These are phyloP conservation scores for Eptesicus fuscus DNA, from an alignment of 2,113 vertebrate species.

Conservation along the genomic window DNA sequence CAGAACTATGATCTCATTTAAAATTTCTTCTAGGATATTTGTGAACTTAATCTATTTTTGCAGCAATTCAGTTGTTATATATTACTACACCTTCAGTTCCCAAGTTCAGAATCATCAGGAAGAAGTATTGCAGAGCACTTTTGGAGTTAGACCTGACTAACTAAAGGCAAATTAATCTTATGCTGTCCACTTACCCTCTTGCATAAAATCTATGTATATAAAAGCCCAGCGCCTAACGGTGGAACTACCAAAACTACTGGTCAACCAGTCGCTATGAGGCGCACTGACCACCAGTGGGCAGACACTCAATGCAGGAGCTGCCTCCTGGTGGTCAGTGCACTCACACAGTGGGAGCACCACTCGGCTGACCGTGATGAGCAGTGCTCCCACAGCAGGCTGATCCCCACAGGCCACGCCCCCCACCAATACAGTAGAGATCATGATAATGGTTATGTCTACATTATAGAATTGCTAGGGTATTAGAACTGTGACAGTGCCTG, in stretches of 20 bases:
- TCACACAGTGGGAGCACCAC: too few species aligned
- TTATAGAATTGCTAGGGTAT: neutral
- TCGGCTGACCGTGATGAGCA: too few species aligned
- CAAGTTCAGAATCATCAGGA: neutral
- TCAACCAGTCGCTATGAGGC: too few species aligned
- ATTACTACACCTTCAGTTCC: neutral
- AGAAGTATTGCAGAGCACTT: neutral
- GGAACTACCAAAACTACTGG: too few species aligned
- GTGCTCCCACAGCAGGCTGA: too few species aligned
- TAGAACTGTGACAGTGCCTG: neutral
- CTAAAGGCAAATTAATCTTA: neutral
- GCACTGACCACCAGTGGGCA: too few species aligned
- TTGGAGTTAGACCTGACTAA: neutral
- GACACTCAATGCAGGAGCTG: too few species aligned
- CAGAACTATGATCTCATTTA: neutral
- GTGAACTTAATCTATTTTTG: neutral
- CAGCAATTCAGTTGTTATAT: neutral
- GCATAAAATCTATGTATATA: neutral
- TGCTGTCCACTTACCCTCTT: neutral
- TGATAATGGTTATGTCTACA: neutral
- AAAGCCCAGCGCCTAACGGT: too few species aligned
- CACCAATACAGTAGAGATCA: neutral
- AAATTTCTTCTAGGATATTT: neutral
- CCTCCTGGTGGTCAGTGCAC: too few species aligned
- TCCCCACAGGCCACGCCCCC: too few species aligned